Conservation (phyloP, 1,140 invertebrate genomes). For the Pseudoatta argentina region DNA sequence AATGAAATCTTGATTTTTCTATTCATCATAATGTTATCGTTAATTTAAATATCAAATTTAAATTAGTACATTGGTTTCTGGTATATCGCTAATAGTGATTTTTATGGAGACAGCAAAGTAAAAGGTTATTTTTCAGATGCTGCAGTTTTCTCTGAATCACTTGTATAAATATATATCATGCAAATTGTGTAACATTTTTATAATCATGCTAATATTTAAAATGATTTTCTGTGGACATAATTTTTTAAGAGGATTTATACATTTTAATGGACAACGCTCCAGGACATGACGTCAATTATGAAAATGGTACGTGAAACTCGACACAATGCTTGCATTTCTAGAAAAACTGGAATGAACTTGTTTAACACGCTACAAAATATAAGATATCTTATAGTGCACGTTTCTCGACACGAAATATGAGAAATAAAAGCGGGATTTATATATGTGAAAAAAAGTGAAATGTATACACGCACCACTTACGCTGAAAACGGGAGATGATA, state of each 20-base stretch:
- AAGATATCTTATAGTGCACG: no score
- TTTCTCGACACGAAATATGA: no score
- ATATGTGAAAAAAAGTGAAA: background rate
- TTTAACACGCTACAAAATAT: no score
- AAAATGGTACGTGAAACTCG: no score
- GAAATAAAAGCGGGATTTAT: background rate
- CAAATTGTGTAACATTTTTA: background rate
- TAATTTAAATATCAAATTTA: background rate
- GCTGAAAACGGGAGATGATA: slow-evolving; percentile 35
- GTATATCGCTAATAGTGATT: background rate
- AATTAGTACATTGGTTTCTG: background rate
- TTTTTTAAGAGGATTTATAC: background rate
- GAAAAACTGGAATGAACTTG: no score
- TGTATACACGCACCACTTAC: slow-evolving; percentile 6
- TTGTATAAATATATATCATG: background rate
- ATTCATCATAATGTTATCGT: background rate
- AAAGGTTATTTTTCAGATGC: background rate
- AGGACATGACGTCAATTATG: background rate
- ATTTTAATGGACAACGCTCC: background rate
- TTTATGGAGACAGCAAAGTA: background rate
- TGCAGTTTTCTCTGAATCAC: background rate
- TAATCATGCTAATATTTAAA: background rate
- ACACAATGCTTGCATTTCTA: no score
- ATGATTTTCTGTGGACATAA: background rate
- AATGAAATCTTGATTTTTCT: background rate